Evolutionary conservation across 2,113 vertebrate species (phyloP), one percentile per base, ranked within the genome.

Genomic region (Campylorhamphus procurvoides): DNA sequence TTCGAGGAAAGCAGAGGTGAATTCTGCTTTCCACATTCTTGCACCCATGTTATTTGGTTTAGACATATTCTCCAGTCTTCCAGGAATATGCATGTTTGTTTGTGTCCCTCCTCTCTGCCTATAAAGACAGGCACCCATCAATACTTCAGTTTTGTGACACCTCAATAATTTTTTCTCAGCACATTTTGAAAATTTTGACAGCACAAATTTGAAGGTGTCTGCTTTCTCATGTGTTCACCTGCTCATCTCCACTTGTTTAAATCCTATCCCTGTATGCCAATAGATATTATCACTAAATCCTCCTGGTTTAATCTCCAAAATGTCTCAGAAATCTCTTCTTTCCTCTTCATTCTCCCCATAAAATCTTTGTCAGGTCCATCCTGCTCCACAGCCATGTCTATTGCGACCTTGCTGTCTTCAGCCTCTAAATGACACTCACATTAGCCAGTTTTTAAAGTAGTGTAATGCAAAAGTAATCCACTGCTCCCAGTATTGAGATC

Each of bases 381-480:
- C 86, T 96, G 96, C 90, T 96, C 86, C 89, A 93, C 94, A 92
- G 84, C 94, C 94, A 96, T 68, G 49, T 74, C 83, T 96, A 87
- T 33, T 93, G 71, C 28, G 60, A 96, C 94, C 95, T 97, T 96
- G 95, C 94, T 95, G 93, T 92, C 95, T 93, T 96, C 90, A 95
- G 92, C 52, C 87, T 96, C 92, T 94, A 96, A 94, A 84, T 97
- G 97, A 97, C 95, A 97, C 96, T 95, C 95, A 94, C 82, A 97
- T 96, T 95, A 97, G 75, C 85, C 90, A 96, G 79, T 91, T 97
- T 96, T 96, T 83, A 89, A 95, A 96, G 95, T 68, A 95, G 93
- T 95, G 89, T 96, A 90, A 97, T 97, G 94, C 94, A 95, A 97
- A 97, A 97, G 95, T 97, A 97, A 97, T 96, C 97, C 95, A 96